These are phyloP conservation scores for Laterallus jamaicensis DNA, from an alignment of 2,113 vertebrate species.

Conservation along the genomic window DNA sequence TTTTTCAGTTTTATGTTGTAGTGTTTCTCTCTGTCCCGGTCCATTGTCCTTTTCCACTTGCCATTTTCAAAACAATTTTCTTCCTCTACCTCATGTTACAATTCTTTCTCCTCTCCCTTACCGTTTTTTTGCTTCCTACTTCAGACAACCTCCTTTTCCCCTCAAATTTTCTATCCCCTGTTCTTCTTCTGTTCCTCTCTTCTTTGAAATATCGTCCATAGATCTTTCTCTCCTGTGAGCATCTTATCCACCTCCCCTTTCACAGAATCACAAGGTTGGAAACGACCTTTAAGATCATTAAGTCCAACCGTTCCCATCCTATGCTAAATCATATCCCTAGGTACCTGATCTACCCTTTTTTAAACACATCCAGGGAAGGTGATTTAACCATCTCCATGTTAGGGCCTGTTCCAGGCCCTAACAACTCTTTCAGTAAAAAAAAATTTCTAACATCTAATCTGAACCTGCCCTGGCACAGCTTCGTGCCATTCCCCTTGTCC, in stretches of 20 bases:
- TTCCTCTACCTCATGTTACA: neutral
- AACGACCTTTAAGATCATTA: no score
- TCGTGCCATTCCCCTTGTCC: no score
- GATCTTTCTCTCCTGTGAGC: neutral
- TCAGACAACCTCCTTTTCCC: neutral
- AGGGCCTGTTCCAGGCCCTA: no score
- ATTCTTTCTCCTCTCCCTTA: neutral
- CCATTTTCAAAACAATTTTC: neutral
- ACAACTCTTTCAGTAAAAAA: no score
- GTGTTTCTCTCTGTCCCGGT: neutral
- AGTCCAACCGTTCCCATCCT: no score
- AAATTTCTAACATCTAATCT: no score
- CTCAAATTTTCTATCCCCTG: neutral
- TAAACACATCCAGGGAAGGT: no score
- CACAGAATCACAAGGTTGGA: no score
- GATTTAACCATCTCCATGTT: no score
- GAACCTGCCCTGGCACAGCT: no score
- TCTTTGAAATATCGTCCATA: neutral
- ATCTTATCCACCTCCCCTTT: neutral
- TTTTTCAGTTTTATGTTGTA: neutral
- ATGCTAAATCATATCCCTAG: no score
- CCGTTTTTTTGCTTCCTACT: neutral
- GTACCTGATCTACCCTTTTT: no score
- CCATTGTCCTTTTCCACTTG: neutral
- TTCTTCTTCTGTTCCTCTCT: neutral